These are phyloP conservation scores for Hydrolagus affinis DNA, from an alignment of 2,113 vertebrate species.

Conservation along the genomic window DNA sequence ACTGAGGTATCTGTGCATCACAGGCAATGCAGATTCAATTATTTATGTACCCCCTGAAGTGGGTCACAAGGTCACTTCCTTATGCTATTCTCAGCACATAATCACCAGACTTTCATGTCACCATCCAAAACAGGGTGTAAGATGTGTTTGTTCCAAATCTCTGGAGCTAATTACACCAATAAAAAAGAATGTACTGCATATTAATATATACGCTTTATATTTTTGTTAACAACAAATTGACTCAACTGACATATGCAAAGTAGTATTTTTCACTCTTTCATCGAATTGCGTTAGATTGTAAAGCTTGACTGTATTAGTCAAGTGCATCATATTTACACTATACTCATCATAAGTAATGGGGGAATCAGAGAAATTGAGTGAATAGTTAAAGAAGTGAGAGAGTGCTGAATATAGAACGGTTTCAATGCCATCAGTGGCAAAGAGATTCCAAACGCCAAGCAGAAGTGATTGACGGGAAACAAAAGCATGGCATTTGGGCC, in stretches of 20 bases:
- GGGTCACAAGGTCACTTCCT: neutral
- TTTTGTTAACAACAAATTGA: conserved; percentile 15
- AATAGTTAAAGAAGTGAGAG: neutral
- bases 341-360: neutral
- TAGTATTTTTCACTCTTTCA: neutral
- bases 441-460: neutral
- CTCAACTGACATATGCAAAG: neutral
- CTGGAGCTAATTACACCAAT: neutral
- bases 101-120: neutral
- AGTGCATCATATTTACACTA: neutral
- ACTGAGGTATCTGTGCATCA: conserved; percentile 6
- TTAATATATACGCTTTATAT: neutral
- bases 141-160: neutral
- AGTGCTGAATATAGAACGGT: neutral
- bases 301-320: neutral
- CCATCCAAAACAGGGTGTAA: neutral
- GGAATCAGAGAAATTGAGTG: neutral
- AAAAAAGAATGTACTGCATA: neutral
- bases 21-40: neutral
- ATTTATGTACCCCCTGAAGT: conserved; percentile 13
- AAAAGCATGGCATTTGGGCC: neutral
- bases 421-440: neutral
- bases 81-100: conserved; percentile 10
- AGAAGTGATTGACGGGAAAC: neutral
- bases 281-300: neutral